Evolutionary conservation across 2,888 invertebrate species (phyloP).

Genomic region (Strigamia maritima): DNA sequence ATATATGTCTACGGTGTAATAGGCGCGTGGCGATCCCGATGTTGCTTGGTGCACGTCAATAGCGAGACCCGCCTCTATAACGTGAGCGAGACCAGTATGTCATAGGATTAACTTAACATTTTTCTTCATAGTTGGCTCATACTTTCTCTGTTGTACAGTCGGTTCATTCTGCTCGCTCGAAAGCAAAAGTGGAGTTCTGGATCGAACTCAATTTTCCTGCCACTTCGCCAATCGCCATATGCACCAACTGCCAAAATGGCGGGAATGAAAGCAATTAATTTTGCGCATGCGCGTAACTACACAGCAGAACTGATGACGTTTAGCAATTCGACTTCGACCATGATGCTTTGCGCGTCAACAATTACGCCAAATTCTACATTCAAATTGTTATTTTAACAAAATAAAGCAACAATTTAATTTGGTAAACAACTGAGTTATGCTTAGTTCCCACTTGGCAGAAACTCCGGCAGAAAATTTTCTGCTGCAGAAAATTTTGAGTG

Average conservation of each 20-base stretch:
- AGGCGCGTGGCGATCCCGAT: constrained; percentile 7
- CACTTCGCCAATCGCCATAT: neutral
- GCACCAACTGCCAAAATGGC: constrained; percentile 5
- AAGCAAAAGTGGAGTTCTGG: constrained; percentile 26
- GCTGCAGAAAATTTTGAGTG: too few relatives aligned
- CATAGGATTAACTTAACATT: neutral
- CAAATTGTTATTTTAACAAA: too few relatives aligned
- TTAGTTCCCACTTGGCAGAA: too few relatives aligned
- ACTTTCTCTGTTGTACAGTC: neutral
- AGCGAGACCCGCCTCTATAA: neutral
- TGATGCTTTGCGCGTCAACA: too few relatives aligned
- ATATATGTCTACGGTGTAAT: neutral
- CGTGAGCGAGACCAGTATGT: constrained; percentile 29
- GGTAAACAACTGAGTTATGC: too few relatives aligned
- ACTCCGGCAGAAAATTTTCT: too few relatives aligned
- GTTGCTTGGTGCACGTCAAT: constrained; percentile 1
- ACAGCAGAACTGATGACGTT: too few relatives aligned
- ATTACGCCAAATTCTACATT: too few relatives aligned
- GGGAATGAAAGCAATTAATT: too few relatives aligned
- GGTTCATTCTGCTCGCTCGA: constrained; percentile 20
- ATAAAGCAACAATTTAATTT: too few relatives aligned
- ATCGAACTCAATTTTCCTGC: constrained; percentile 6
- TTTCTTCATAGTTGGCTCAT: neutral
- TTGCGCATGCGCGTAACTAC: too few relatives aligned
- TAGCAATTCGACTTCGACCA: too few relatives aligned